phyloP scores from a whole-genome alignment of 2,797 vertebrate genomes.

The Cyclura pinguis region DNA sequence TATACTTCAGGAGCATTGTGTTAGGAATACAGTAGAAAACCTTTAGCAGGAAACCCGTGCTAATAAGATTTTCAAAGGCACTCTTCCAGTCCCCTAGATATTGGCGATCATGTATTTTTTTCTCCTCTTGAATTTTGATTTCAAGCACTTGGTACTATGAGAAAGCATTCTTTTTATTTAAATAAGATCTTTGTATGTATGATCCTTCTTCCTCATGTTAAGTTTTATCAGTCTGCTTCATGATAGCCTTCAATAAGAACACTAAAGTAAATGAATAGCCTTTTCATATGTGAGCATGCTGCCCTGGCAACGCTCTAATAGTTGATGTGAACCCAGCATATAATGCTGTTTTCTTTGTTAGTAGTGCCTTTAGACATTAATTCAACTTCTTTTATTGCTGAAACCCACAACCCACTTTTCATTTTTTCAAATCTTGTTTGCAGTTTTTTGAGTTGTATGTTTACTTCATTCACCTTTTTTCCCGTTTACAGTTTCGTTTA shows the following conservation, averaged over 20 bases:
- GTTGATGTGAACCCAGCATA: not conserved
- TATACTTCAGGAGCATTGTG: not conserved
- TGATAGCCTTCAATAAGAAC: fast-evolving
- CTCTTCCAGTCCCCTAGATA: not conserved
- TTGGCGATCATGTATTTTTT: not conserved
- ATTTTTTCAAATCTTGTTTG: not conserved
- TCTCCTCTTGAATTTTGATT: slow-evolving; percentile 19
- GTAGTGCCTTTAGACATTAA: not conserved
- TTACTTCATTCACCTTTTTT: slow-evolving; percentile 30
- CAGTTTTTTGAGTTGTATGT: not conserved
- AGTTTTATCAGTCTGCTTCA: not conserved
- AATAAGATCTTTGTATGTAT: not conserved
- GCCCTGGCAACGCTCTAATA: not conserved
- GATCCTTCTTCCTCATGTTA: not conserved
- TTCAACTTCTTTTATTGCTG: not conserved
- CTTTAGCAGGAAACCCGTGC: not conserved
- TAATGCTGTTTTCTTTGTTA: not conserved
- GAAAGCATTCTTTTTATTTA: fast-evolving
- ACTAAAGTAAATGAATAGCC: not conserved
- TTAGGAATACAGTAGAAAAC: not conserved
- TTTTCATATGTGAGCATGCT: fast-evolving
- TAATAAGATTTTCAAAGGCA: not conserved
- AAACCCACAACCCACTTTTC: not conserved
- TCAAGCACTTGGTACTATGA: not conserved
- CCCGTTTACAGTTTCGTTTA: slow-evolving; percentile 83